A percentile compares a stretch with the other conserved stretches of the same genome.
These are phyloP conservation scores for Callorhinus ursinus DNA, from an alignment of 2,113 vertebrate species.

Conservation along the genomic window DNA sequence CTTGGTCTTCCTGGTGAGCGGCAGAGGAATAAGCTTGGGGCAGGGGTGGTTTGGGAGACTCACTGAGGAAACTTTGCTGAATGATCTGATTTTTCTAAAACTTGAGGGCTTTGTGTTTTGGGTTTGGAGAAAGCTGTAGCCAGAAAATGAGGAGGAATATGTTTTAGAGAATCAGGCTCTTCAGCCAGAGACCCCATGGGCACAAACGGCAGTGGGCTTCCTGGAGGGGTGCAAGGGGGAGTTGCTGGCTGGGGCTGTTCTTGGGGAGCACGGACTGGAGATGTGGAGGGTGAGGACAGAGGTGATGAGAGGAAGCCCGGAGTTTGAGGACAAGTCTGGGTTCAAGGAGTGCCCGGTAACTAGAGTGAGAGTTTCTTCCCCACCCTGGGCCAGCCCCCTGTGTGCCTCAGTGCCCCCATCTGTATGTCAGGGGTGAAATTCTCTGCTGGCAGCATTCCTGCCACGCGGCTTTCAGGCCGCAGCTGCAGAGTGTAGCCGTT, in stretches of 20 bases:
- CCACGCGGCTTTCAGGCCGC: neutral
- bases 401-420: neutral
- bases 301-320: neutral
- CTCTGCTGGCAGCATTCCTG: neutral
- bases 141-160: neutral
- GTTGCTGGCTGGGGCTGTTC: neutral
- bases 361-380: neutral
- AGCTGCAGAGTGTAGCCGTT: neutral
- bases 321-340: neutral
- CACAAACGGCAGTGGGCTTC: neutral
- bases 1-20: constrained; percentile 53
- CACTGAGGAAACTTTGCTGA: neutral
- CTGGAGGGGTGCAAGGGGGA: neutral
- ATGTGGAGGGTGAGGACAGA: fast-evolving
- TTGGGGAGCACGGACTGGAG: neutral
- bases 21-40: neutral
- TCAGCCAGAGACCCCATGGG: neutral
- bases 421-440: neutral
- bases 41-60: neutral
- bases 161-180: neutral
- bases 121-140: neutral
- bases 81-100: constrained; percentile 30
- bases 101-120: constrained; percentile 30
- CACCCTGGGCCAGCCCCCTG: neutral
- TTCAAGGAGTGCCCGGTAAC: neutral